Evolutionary conservation across 2,113 vertebrate species (phyloP).

Genomic region (Ophiodon elongatus): DNA sequence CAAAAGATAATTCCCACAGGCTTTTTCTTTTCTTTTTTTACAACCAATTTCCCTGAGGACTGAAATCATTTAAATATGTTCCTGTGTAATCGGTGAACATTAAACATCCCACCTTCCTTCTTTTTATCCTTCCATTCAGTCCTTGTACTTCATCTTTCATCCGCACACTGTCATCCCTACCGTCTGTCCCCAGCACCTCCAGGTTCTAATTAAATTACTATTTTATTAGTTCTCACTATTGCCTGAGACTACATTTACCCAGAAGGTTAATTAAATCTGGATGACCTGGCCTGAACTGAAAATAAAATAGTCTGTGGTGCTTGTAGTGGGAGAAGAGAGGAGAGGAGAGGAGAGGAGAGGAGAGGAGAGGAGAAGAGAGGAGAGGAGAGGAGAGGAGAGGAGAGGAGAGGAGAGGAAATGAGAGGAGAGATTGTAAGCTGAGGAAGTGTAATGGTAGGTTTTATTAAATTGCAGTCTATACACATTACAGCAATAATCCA

Average conservation of each 20-base stretch:
- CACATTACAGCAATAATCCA: slow-evolving; percentile 23
- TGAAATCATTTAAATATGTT: slow-evolving; percentile 29
- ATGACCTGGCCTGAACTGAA: slow-evolving; percentile 38
- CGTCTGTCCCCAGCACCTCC: neutral
- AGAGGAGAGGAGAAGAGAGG: neutral
- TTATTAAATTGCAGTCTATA: slow-evolving; percentile 1
- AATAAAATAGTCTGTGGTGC: slow-evolving; percentile 26
- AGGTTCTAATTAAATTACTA: slow-evolving; percentile 66
- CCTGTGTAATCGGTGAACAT: slow-evolving; percentile 17
- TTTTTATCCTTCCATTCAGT: neutral
- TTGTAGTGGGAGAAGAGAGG: neutral
- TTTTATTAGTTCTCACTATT: slow-evolving; percentile 65
- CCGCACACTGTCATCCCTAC: slow-evolving; percentile 9
- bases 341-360: neutral
- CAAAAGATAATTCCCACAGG: neutral
- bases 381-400: neutral
- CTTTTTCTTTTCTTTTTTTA: neutral
- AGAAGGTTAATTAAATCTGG: slow-evolving; percentile 62
- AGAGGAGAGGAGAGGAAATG: neutral
- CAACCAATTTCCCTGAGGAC: neutral
- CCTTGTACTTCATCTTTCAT: slow-evolving; percentile 31
- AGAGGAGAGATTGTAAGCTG: neutral
- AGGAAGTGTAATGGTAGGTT: neutral
- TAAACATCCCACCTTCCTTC: slow-evolving; percentile 25
- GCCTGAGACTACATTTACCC: slow-evolving; percentile 61